Evolutionary conservation across 2,888 invertebrate species (phyloP).

Genomic region (Acleris emargana): DNA sequence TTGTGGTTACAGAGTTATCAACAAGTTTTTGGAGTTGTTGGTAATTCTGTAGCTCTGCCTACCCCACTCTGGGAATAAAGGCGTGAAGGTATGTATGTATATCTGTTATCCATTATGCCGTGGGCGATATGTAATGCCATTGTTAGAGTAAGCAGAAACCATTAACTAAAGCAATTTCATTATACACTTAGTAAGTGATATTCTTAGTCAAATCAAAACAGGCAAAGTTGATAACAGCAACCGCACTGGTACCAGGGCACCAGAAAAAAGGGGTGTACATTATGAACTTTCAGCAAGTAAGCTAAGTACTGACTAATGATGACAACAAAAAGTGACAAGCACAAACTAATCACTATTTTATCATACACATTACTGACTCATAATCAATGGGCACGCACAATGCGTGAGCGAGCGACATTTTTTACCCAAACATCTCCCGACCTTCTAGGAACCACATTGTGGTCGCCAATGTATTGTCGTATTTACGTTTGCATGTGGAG

Average conservation of each 20-base stretch:
- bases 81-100: no score
- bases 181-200: constrained; percentile 1
- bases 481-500: constrained; percentile 6
- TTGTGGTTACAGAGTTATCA: no score
- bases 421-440: constrained; percentile 43
- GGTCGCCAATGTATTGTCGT: constrained; percentile 37
- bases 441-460: constrained; percentile 47
- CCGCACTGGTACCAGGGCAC: not conserved
- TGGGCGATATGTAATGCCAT: constrained; percentile 25
- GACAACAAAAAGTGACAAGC: constrained; percentile 9
- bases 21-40: no score
- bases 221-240: no score
- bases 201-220: no score
- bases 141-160: constrained; percentile 8
- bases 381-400: constrained; percentile 7
- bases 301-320: not conserved
- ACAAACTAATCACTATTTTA: constrained; percentile 24
- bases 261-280: not conserved
- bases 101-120: constrained; percentile 28
- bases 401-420: constrained; percentile 38
- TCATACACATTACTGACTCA: constrained; percentile 21
- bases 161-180: constrained; percentile 1
- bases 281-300: not conserved
- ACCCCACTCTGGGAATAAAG: no score
- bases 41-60: no score